Conservation (phyloP, 2,113 vertebrate genomes). For the Pteruthius melanotis region DNA sequence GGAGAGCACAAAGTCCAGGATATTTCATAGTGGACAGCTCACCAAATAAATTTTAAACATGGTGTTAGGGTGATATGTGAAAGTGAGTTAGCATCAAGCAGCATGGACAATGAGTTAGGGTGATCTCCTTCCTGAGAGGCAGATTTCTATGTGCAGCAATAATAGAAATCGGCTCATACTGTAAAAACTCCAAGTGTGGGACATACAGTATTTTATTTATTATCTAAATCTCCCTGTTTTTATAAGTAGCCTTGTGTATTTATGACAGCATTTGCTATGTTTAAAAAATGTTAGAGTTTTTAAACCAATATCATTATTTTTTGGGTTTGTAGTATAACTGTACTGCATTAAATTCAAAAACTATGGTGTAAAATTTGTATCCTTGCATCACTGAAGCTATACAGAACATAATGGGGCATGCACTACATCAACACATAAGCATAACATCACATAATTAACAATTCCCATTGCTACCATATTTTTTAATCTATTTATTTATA, state of each 20-base stretch:
- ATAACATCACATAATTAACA: neutral
- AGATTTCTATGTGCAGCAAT: slow-evolving; percentile 22
- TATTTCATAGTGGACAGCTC: neutral
- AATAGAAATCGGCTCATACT: neutral
- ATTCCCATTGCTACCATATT: neutral
- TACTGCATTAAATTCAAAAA: neutral
- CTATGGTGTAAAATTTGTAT: neutral
- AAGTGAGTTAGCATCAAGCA: neutral
- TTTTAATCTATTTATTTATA: neutral
- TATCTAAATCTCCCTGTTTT: neutral
- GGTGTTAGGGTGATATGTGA: slow-evolving; percentile 30
- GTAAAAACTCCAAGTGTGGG: neutral
- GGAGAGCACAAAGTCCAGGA: neutral
- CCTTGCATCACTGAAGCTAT: neutral
- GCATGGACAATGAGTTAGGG: neutral
- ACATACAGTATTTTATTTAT: slow-evolving; percentile 18
- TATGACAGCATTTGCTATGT: neutral
- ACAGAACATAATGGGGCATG: neutral
- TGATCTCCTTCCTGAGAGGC: neutral
- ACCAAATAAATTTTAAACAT: slow-evolving; percentile 42
- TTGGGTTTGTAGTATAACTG: neutral
- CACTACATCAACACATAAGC: neutral
- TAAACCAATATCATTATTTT: neutral
- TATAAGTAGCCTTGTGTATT: neutral
- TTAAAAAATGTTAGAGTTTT: neutral